A percentile compares a stretch with the other conserved stretches of the same genome.
Conservation (phyloP, 2,888 invertebrate species). For the Sturmia bella region DNA sequence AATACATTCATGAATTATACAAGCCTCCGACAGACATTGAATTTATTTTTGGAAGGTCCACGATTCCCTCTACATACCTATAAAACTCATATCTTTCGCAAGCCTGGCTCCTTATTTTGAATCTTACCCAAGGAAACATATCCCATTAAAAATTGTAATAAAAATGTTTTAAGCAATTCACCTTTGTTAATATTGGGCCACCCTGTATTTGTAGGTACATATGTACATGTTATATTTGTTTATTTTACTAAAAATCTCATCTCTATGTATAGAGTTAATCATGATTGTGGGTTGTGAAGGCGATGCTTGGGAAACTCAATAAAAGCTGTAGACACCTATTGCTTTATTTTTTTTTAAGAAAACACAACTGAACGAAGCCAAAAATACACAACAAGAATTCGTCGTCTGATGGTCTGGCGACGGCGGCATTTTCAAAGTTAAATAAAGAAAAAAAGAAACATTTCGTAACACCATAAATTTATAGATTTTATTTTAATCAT, state of each 20-base stretch:
- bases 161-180: too few relatives aligned
- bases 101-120: too few relatives aligned
- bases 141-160: too few relatives aligned
- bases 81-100: too few relatives aligned
- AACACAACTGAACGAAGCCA: conserved; percentile 16
- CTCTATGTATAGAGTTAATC: background rate
- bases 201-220: too few relatives aligned
- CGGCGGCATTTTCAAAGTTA: conserved; percentile 71
- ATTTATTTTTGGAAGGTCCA: too few relatives aligned
- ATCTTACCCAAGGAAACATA: too few relatives aligned
- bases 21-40: too few relatives aligned
- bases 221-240: background rate
- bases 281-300: conserved; percentile 18
- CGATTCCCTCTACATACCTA: too few relatives aligned
- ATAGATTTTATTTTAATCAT: conserved; percentile 1
- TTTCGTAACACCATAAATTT: conserved; percentile 22
- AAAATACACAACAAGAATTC: conserved; percentile 33
- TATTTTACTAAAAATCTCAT: conserved; percentile 16
- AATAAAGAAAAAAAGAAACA: conserved; percentile 25
- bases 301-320: background rate
- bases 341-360: conserved; percentile 25
- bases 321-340: background rate
- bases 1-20: too few relatives aligned
- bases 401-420: conserved; percentile 71
- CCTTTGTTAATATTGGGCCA: too few relatives aligned